Evolutionary conservation across 2,888 invertebrate genomes (phyloP).

Genomic region (Flexamia atlantica): DNA sequence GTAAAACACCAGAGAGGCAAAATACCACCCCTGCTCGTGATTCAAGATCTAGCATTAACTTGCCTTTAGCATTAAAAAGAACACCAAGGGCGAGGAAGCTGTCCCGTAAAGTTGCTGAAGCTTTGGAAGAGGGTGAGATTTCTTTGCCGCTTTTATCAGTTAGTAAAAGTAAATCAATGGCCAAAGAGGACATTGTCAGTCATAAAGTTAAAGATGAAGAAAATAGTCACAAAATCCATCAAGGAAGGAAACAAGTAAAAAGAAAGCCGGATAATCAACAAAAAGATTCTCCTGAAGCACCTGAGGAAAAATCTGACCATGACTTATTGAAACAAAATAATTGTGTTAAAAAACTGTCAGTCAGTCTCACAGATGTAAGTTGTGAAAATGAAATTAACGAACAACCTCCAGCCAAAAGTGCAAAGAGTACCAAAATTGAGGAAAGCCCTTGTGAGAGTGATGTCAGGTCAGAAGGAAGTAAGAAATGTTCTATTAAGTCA

Average conservation of each 20-base stretch:
- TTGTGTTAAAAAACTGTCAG: not conserved
- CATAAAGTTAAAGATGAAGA: no score
- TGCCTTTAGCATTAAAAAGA: slow-evolving; percentile 46
- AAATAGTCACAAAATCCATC: no score
- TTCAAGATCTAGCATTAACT: not conserved
- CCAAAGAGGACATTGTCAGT: no score
- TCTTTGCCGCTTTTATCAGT: no score
- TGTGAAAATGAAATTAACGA: not conserved
- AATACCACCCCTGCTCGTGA: not conserved
- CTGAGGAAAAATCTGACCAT: not conserved
- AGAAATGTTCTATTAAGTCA: not conserved
- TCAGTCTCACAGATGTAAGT: not conserved
- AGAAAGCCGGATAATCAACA: not conserved
- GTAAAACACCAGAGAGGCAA: slow-evolving; percentile 17
- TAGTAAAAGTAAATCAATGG: no score
- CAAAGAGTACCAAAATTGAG: not conserved
- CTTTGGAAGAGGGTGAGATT: not conserved
- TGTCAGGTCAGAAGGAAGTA: no score
- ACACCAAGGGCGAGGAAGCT: slow-evolving; percentile 33
- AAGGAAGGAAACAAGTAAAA: not conserved
- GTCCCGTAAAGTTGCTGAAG: slow-evolving; percentile 29
- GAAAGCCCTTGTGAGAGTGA: no score
- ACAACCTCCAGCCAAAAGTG: not conserved
- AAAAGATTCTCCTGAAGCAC: not conserved
- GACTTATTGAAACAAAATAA: not conserved